phyloP scores from a whole-genome alignment of 2,797 vertebrate species.

The Pseudocheirus occidentalis region DNA sequence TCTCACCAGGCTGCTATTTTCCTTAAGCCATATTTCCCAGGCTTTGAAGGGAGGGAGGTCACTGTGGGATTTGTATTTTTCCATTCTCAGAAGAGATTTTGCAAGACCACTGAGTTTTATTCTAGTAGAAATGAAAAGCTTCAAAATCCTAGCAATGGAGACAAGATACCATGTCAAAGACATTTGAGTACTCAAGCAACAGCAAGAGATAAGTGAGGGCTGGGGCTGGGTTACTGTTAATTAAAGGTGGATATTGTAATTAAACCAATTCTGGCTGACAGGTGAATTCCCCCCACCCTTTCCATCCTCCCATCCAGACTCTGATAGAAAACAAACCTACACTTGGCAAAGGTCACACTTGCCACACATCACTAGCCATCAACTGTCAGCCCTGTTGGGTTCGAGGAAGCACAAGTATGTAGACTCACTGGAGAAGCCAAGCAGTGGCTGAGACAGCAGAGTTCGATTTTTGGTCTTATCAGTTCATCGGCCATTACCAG shows the following conservation, averaged over 20 bases:
- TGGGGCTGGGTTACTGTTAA: background rate
- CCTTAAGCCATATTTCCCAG: background rate
- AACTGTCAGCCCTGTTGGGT: background rate
- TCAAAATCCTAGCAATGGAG: background rate
- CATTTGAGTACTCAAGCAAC: background rate
- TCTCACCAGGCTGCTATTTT: background rate
- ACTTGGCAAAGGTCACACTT: background rate
- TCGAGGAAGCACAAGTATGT: background rate
- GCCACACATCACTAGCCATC: background rate
- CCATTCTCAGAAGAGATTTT: background rate
- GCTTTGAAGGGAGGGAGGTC: background rate
- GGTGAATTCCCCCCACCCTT: background rate
- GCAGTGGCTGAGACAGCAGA: background rate
- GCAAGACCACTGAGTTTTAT: background rate
- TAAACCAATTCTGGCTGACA: background rate
- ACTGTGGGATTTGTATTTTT: background rate
- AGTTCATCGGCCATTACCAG: background rate
- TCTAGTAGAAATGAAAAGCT: background rate
- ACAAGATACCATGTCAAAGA: background rate
- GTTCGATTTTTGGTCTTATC: background rate
- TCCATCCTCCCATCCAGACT: background rate
- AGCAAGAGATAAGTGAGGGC: background rate
- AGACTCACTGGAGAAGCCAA: background rate
- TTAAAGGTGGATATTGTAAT: too few species aligned
- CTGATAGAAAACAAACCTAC: background rate